A percentile compares a stretch with the other conserved stretches of the same genome.
These are phyloP conservation scores for Acanthosepion esculentum DNA, from an alignment of 2,888 invertebrate species.

Conservation along the genomic window DNA sequence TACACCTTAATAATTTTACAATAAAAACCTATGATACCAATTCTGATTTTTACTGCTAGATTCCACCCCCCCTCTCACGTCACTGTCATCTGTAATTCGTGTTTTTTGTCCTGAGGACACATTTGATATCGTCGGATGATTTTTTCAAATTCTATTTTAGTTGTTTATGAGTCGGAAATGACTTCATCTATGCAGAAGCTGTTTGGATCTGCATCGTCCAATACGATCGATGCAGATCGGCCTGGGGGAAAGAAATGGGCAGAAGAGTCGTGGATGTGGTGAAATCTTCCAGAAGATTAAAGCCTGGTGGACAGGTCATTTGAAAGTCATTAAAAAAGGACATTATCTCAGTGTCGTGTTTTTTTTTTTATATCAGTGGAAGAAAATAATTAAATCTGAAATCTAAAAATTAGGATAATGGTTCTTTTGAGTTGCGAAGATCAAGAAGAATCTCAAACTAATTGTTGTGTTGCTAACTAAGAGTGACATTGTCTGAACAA, in stretches of 20 bases:
- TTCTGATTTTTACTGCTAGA: too few relatives aligned
- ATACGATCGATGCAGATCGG: slow-evolving; percentile 21
- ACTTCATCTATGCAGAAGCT: not conserved
- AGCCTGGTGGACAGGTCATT: slow-evolving; percentile 33
- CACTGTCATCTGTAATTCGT: not conserved
- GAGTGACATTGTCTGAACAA: not conserved
- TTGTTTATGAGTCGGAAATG: slow-evolving; percentile 33
- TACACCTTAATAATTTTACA: too few relatives aligned
- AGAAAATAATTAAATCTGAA: slow-evolving; percentile 33
- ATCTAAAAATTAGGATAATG: not conserved
- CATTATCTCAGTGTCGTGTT: not conserved
- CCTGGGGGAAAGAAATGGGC: not conserved
- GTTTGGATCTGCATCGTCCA: not conserved
- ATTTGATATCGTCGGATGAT: not conserved
- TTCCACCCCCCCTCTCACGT: too few relatives aligned
- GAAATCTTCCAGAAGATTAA: slow-evolving; percentile 33
- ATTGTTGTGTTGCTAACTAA: slow-evolving; percentile 4
- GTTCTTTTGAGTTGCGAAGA: not conserved
- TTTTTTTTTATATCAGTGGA: not conserved
- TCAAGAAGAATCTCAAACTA: not conserved
- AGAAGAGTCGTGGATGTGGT: not conserved
- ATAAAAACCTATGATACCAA: too few relatives aligned
- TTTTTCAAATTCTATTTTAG: slow-evolving; percentile 24
- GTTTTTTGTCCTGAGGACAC: not conserved
- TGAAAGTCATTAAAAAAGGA: slow-evolving; percentile 1